Conservation (phyloP, 2,113 vertebrate species). For the Butorides virescens region DNA sequence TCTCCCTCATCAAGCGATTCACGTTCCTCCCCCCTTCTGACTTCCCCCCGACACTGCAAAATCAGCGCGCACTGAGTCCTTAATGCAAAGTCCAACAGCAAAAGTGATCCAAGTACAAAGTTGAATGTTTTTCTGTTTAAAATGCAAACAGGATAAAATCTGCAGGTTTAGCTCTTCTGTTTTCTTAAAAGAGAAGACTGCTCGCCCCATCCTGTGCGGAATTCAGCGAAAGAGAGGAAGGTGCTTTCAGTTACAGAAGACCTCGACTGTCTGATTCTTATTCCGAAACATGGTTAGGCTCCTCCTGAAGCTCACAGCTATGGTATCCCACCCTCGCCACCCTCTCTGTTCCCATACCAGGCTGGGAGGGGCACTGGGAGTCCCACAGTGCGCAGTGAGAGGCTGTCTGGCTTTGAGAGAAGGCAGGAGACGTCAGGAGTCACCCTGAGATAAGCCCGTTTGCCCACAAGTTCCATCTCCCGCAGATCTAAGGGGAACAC, state of each 20-base stretch:
- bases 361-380: background rate
- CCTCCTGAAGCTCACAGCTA: background rate
- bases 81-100: background rate
- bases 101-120: background rate
- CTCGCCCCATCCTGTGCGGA: background rate
- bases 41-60: background rate
- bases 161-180: background rate
- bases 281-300: background rate
- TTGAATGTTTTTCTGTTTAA: background rate
- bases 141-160: background rate
- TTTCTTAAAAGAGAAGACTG: background rate
- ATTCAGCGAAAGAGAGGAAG: background rate
- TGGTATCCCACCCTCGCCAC: background rate
- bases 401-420: background rate
- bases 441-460: background rate
- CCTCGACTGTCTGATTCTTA: fast-evolving
- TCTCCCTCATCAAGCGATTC: background rate
- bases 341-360: background rate
- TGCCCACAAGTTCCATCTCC: background rate
- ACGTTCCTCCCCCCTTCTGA: background rate
- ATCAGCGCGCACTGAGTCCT: background rate
- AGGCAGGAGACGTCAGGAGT: background rate
- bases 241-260: background rate
- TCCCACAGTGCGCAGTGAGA: background rate
- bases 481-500: fast-evolving